Evolutionary conservation across 2,113 vertebrate genomes (phyloP), one percentile per base, ranked within the genome.

Genomic region (Melozone crissalis): DNA sequence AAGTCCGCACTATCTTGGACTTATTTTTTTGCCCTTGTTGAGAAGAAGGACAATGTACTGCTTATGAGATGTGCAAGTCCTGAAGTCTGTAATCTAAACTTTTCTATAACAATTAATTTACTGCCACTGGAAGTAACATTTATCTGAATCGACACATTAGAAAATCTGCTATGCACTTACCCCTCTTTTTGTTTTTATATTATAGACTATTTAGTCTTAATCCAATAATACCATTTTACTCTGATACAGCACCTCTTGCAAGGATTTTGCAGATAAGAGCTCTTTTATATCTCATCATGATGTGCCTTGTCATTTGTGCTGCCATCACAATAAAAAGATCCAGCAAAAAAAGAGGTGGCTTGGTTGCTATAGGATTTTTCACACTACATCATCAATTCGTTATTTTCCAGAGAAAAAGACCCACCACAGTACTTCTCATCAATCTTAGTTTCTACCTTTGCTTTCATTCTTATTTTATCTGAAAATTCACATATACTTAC

Each of bases 31-130:
- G 31, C 4, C 15, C 11, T 35, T 35, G 7, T 78, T 75, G 28
- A 89, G 6, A n/a, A 28, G 87, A 79, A 30, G 2, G 7, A 58
- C 35, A 8, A 44, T 49, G 28, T 35, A 28, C 11, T 77, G 41
- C 5, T 55, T 79, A 66, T 75, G 47, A 89, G 30, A 51, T 55
- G 11, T 35, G 13, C 11, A 73, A 10, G 66, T 84, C 28, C 14
- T 67, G 11, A 84, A 76, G 13, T 51, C 20, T 72, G 18, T 65
- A 73, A 92, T 74, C 24, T 86, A 37, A 46, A 65, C 74, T 63
- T 63, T 91, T 73, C 62, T 67, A 7, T 43, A 67, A 33, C 26
- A 73, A 94, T 96, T 93, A 78, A 93, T 89, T 94, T 82, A 89
- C 44, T 77, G 46, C 21, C 69, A 71, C 68, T 94, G 39, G 44